phyloP scores from a whole-genome alignment of 2,113 vertebrate genomes.

The Strigops habroptila region DNA sequence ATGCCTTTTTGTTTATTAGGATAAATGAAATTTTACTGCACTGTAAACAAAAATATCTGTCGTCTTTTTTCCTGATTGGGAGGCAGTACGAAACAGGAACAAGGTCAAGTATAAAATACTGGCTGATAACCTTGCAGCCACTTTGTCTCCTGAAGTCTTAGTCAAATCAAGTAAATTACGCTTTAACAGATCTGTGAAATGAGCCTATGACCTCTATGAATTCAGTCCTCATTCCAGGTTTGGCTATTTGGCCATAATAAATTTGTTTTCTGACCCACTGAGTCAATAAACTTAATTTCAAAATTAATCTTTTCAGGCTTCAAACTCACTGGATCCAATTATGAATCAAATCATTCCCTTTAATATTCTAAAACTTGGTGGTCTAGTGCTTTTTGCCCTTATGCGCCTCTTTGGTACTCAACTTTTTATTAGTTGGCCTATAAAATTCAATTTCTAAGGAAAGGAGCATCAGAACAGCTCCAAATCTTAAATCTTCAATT shows the following conservation, averaged over 20 bases:
- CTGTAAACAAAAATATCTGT: slow-evolving; percentile 40
- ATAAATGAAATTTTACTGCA: slow-evolving; percentile 29
- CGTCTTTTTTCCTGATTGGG: not conserved
- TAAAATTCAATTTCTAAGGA: slow-evolving; percentile 4
- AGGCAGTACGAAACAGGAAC: not conserved
- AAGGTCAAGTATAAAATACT: slow-evolving; percentile 19
- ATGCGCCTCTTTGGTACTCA: not conserved
- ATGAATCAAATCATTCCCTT: not conserved
- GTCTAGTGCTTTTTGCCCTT: slow-evolving; percentile 16
- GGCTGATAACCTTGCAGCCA: not conserved
- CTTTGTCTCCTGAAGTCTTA: not conserved
- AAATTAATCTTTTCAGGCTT: slow-evolving; percentile 55
- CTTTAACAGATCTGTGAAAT: not conserved
- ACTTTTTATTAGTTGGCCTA: not conserved
- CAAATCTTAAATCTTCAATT: not conserved
- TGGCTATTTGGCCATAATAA: slow-evolving; percentile 5
- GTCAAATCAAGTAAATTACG: slow-evolving; percentile 24
- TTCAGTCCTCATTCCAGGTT: not conserved
- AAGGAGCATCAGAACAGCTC: not conserved
- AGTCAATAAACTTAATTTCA: slow-evolving; percentile 54
- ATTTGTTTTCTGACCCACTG: slow-evolving; percentile 54
- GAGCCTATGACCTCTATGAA: not conserved
- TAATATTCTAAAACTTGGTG: slow-evolving; percentile 50
- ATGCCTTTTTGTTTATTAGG: slow-evolving; percentile 14
- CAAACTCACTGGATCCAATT: slow-evolving; percentile 47